These are phyloP conservation scores for Megaceryle alcyon DNA, from an alignment of 2,797 vertebrate species.

Conservation along the genomic window DNA sequence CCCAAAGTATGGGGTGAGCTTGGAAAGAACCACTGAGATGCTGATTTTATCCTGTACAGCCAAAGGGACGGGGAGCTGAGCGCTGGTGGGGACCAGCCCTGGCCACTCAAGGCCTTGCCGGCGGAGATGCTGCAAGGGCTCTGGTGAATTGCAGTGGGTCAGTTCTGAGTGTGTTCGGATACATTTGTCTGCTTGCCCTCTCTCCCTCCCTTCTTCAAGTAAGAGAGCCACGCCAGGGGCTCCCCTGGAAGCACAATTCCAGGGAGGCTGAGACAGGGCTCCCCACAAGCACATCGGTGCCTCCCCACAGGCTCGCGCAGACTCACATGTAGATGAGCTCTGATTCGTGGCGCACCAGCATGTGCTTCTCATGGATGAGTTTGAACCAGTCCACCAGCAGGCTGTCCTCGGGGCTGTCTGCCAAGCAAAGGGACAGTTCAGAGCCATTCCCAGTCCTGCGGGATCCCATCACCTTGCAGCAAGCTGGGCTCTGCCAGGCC, in stretches of 20 bases:
- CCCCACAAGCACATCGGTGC: rapidly evolving
- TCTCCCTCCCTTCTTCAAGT: neutral
- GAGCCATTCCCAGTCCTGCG: neutral
- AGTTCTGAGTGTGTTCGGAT: neutral
- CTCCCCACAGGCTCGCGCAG: constrained; percentile 62
- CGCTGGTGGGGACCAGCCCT: neutral
- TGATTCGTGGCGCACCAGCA: constrained; percentile 84
- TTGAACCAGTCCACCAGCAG: constrained; percentile 91
- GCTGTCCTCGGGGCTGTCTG: constrained; percentile 89
- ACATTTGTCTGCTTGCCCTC: neutral
- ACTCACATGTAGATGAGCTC: constrained; percentile 93
- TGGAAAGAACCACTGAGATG: neutral
- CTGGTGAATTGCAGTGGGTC: neutral
- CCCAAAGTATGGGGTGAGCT: neutral
- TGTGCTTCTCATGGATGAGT: constrained; percentile 88
- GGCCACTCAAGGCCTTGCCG: neutral
- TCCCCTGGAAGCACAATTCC: neutral
- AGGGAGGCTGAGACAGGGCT: neutral
- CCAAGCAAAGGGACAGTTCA: constrained; percentile 34
- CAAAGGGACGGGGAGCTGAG: neutral
- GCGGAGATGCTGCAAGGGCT: neutral
- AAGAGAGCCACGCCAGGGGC: neutral
- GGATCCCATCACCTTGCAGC: neutral
- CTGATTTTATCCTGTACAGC: neutral
- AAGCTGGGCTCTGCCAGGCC: neutral